Evolutionary conservation across 2,888 invertebrate species (phyloP).

Genomic region (Diadegma fenestrale): DNA sequence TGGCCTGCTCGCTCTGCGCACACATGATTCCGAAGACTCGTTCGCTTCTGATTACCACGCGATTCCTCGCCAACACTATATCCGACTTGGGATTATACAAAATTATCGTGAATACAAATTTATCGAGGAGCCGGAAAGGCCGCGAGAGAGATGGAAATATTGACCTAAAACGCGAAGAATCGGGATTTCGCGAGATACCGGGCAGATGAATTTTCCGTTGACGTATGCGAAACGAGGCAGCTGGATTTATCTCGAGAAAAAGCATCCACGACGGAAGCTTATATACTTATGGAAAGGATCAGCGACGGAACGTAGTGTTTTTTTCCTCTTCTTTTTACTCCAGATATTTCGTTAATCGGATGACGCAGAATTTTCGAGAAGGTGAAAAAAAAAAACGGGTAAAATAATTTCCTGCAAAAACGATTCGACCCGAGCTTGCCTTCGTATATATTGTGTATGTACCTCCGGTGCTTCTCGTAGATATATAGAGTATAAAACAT

Average conservation of each 20-base stretch:
- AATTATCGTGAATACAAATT: slow-evolving; percentile 31
- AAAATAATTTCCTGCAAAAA: slow-evolving; percentile 47
- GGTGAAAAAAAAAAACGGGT: slow-evolving; percentile 40
- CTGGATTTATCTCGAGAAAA: slow-evolving; percentile 35
- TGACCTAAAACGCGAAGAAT: slow-evolving; percentile 26
- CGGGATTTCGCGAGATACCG: slow-evolving; percentile 16
- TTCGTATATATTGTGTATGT: slow-evolving; percentile 2
- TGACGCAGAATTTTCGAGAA: slow-evolving; percentile 44
- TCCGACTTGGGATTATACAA: slow-evolving; percentile 47
- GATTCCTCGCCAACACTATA: slow-evolving; percentile 25
- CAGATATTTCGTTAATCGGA: slow-evolving; percentile 57
- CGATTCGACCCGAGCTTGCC: slow-evolving; percentile 33
- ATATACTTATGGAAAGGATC: slow-evolving; percentile 48
- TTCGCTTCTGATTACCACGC: slow-evolving; percentile 11
- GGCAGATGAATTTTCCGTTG: slow-evolving; percentile 39
- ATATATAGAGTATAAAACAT: neutral
- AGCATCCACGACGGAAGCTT: slow-evolving; percentile 33
- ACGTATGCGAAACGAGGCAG: slow-evolving; percentile 23
- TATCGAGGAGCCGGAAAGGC: neutral
- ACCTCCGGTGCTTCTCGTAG: neutral
- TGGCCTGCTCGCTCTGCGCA: neutral
- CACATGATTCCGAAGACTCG: neutral
- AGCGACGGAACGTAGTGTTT: slow-evolving; percentile 24
- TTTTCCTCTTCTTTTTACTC: slow-evolving; percentile 16
- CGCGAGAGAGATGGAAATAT: slow-evolving; percentile 24